A percentile compares a stretch with the other conserved stretches of the same genome.
Conservation (phyloP, 2,113 vertebrate species). For the Thamnaconus septentrionalis region DNA sequence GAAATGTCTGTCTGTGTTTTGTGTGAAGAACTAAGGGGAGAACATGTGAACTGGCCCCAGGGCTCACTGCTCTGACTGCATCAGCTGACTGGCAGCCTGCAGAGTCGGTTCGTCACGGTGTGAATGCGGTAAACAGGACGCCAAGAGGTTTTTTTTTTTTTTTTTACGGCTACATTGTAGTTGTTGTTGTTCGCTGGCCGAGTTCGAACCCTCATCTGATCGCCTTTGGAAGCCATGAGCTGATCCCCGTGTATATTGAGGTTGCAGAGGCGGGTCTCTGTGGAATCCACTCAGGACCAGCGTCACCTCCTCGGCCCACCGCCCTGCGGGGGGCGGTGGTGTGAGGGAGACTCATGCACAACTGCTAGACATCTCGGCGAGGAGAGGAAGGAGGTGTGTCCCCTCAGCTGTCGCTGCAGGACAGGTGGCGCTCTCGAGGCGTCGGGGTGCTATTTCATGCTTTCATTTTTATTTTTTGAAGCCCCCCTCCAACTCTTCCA, state of each 20-base stretch:
- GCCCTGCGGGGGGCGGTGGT: too few relatives aligned
- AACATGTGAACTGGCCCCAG: constrained; percentile 33
- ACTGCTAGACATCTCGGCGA: constrained; percentile 72
- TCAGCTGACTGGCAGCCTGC: constrained; percentile 28
- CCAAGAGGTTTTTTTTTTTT: background rate
- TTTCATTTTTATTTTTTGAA: background rate
- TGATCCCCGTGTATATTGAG: too few relatives aligned
- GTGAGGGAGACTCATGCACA: constrained; percentile 50
- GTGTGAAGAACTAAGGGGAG: constrained; percentile 11
- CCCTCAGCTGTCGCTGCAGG: constrained; percentile 68
- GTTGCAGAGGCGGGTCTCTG: constrained; percentile 56
- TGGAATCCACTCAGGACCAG: constrained; percentile 42
- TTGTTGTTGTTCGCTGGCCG: too few relatives aligned
- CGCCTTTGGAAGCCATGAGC: too few relatives aligned
- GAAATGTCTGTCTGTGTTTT: constrained; percentile 23
- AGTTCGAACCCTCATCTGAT: too few relatives aligned
- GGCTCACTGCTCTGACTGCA: background rate
- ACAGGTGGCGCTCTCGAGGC: constrained; percentile 63
- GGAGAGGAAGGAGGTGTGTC: constrained; percentile 45
- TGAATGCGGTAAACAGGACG: too few relatives aligned
- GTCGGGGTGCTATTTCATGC: constrained; percentile 13
- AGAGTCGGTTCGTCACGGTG: background rate
- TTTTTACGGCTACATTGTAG: too few relatives aligned
- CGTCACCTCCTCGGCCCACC: constrained; percentile 6
- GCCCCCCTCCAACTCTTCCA: constrained; percentile 6